Conservation (phyloP, 2,888 invertebrate species). For the Chalcosyrphus nemorum region DNA sequence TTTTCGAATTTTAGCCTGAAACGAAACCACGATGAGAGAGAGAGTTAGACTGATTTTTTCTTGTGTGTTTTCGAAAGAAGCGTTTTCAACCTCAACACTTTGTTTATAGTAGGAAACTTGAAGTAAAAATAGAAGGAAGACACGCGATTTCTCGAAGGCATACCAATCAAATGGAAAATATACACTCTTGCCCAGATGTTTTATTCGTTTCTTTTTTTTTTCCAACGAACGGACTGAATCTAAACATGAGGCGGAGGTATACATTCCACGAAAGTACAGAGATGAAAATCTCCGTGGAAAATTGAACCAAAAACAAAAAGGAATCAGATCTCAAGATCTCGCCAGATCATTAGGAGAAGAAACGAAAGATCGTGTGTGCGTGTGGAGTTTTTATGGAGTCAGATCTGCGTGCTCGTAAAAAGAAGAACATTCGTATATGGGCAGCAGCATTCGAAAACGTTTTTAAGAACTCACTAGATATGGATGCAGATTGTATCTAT, state of each 20-base stretch:
- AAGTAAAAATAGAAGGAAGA: slow-evolving; percentile 65
- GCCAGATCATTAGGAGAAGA: slow-evolving; percentile 32
- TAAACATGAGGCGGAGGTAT: slow-evolving; percentile 40
- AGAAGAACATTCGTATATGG: slow-evolving; percentile 48
- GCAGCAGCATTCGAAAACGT: slow-evolving; percentile 51
- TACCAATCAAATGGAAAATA: slow-evolving; percentile 37
- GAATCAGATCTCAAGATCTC: neutral
- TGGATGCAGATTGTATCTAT: slow-evolving; percentile 15
- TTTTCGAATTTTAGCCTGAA: slow-evolving; percentile 74
- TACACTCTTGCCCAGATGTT: slow-evolving; percentile 55
- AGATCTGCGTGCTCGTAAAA: slow-evolving; percentile 46
- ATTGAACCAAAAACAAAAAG: slow-evolving; percentile 14
- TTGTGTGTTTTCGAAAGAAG: slow-evolving; percentile 45
- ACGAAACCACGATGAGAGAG: slow-evolving; percentile 25
- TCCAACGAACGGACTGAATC: slow-evolving; percentile 25
- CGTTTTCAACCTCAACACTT: slow-evolving; percentile 53
- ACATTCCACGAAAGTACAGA: slow-evolving; percentile 51
- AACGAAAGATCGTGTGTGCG: slow-evolving; percentile 8
- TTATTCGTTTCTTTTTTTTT: slow-evolving; percentile 25
- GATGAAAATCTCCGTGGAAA: slow-evolving; percentile 53
- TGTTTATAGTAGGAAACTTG: slow-evolving; percentile 62
- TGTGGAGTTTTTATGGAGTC: slow-evolving; percentile 53
- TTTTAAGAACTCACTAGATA: slow-evolving; percentile 44
- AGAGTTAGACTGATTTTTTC: slow-evolving; percentile 21
- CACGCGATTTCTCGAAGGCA: slow-evolving; percentile 29